Evolutionary conservation across 2,797 vertebrate species (phyloP), one percentile per base, ranked within the genome.

Genomic region (Leuciscus waleckii): DNA sequence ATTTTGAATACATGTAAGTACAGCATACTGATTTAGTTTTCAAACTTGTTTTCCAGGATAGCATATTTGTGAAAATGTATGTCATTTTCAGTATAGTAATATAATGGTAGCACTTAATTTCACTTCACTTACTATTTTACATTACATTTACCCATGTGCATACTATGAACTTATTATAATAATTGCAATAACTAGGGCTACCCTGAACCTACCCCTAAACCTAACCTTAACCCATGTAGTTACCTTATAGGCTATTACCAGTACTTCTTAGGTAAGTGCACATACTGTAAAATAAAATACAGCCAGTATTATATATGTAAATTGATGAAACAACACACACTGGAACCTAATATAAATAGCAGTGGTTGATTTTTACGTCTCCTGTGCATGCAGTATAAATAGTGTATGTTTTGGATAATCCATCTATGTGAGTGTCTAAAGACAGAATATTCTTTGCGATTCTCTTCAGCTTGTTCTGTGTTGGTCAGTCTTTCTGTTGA

Each of bases 401-500:
- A 3, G 7, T 46, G 35, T 23, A 51, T 69, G 49, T 37, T 21
- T 82, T 58, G 49, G 10, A 16, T 58, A 43, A 76, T 17, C 16
- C 61, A 68, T 65, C 6, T 32, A 65, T 32, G 29, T 8, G 29
- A 65, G 26, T 7, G 26, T 65, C 26, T 65, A 16, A 63, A 82
- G 46, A 32, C 21, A 7, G 32, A 79, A 81, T 85, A 87, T 89
- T 90, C 91, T 93, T 89, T 81, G 88, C 90, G 88, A 41, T 88
- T 80, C 87, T 86, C 81, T 91, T 88, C 90, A 90, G 65, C 13
- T 89, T 83, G 85, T 82, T 79, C 85, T 89, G 79, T 90, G 88
- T 88, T 90, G 91, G 91, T 92, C 92, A 93, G 83, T 88, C 83
- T 91, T 91, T 90, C 91, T 94, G 92, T 94, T 92, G 91, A 93